phyloP scores from a whole-genome alignment of 2,888 invertebrate genomes.

The Eudasyphora cyanicolor region DNA sequence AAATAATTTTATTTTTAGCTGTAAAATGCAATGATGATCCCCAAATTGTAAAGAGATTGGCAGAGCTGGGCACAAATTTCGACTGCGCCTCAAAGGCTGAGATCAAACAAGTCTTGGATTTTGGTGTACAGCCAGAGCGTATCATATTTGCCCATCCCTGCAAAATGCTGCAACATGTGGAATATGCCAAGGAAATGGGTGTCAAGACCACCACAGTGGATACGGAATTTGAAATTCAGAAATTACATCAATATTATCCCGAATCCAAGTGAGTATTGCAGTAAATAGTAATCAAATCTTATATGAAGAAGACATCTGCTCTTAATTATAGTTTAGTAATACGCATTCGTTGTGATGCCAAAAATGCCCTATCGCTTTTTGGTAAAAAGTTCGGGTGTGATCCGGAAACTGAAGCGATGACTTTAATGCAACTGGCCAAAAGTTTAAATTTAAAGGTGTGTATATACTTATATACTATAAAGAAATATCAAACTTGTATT shows the following conservation, averaged over 20 bases:
- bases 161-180: slow-evolving; percentile 94
- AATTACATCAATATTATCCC: slow-evolving; percentile 91
- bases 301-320: slow-evolving; percentile 61
- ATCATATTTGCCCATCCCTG: slow-evolving; percentile 98
- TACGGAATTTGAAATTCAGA: slow-evolving; percentile 94
- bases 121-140: slow-evolving; percentile 80
- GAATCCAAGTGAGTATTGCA: slow-evolving; percentile 83
- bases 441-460: slow-evolving; percentile 89
- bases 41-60: slow-evolving; percentile 90
- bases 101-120: slow-evolving; percentile 86
- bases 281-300: neutral
- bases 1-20: slow-evolving; percentile 81
- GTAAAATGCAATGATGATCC: slow-evolving; percentile 98
- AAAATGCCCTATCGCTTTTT: slow-evolving; percentile 90
- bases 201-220: slow-evolving; percentile 95
- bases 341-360: slow-evolving; percentile 93
- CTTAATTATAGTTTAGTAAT: slow-evolving; percentile 86
- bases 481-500: no score
- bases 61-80: slow-evolving; percentile 93
- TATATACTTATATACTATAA: no score
- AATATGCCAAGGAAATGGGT: slow-evolving; percentile 87
- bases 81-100: slow-evolving; percentile 98
- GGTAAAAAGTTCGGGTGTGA: slow-evolving; percentile 98
- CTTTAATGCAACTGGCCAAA: slow-evolving; percentile 87
- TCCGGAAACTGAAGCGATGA: slow-evolving; percentile 87